Base-by-base conservation (phyloP, 2,888 invertebrate species). In the Schizotus pectinicornis region DNA sequence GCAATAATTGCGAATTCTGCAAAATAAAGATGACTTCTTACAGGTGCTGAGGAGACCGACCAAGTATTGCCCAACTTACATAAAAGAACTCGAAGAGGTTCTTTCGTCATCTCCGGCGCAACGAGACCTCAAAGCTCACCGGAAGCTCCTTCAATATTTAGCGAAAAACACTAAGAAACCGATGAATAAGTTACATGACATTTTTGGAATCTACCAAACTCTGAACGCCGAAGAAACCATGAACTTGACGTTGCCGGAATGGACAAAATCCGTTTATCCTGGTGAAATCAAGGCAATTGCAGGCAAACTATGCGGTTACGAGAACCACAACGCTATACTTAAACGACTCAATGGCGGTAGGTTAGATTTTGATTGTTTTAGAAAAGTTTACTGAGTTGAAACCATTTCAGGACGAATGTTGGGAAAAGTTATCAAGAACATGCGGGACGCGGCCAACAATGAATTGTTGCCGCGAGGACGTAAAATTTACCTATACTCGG, bases 401-500 rank as follows among this genome's bases (percentile, higher is more conserved):
- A 43, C n/a, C 2, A 30, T 64, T 73, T 39, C 42, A 77, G 77
- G 77, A 6, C 69, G 77, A 11, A 72, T 71, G 60, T 59, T 78
- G 37, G 67, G 67, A 11, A 72, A 65, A 51, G 70, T 77, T 1
- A 63, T 77, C 9, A 61, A 71, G 12, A 65, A 76, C 46, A 77
- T 77, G 72, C 45, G 65, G 6, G 59, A 60, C 13, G 74, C 73
- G 59, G 60, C 71, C 2, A 62, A 61, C 7, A 61, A 67, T 22
- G 45, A 38, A 2, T 49, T 71, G n/a, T 6, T 57, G 2, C 67
- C 69, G 3, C 51, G 60, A 9, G 69, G 61, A 1, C 70, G 72
- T 3, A 82, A 81, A 63, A 72, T 84, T 30, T 79, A 76, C 63
- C 65, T 84, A 14, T 83, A 81, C 71, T 80, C 83, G 31, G 84